Evolutionary conservation across 2,888 invertebrate genomes (phyloP), one percentile per base, ranked within the genome.

Genomic region (Lycocerus yunnanus): DNA sequence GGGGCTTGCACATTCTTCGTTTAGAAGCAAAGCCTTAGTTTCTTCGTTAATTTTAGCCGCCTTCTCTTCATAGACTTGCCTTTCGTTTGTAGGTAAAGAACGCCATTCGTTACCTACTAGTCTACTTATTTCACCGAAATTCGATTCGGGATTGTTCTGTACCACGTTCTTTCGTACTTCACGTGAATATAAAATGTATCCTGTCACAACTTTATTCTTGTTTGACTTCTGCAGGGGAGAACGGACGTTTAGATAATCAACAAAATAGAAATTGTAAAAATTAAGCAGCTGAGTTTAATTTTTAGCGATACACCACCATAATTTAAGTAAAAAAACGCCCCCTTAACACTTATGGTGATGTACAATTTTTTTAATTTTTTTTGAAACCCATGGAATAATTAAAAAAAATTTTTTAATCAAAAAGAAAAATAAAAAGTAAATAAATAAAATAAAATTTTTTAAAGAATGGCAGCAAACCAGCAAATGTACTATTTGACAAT

Each of bases 151-250:
- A 88, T 99, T 97, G 85, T 94, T 96, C 81, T 95, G 94, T 78
- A 97, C 94, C 79, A 99, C 95, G 70, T 93, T 92, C 86, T 97
- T 97, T 71, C 99, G 91, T 66, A 97, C 94, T 88, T 99, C 99
- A 84, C 98, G 95, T 60, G 99, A 98, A 89, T 98, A 99, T 75
- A 99, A 90, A 81, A 99, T 99, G 89, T 99, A 99, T 9, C 99
- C 99, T 75, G 98, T 98, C 82, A 95, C 94, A 78, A 95, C 90
- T 88, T 95, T 94, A 89, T 94, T 95, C 81, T 92, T 92, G 84
- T 91, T 86, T 68, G 86, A 84, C 85, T 88, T 89, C 87, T 87
- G 79, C 43, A 78, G 77, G 72, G 73, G 79, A 74, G 72, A 75
- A 73, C 43, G 68, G 75, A 68, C 58, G 18, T 43, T 43, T 43